Conservation (phyloP, 2,113 vertebrate genomes). For the Corvus hawaiiensis region DNA sequence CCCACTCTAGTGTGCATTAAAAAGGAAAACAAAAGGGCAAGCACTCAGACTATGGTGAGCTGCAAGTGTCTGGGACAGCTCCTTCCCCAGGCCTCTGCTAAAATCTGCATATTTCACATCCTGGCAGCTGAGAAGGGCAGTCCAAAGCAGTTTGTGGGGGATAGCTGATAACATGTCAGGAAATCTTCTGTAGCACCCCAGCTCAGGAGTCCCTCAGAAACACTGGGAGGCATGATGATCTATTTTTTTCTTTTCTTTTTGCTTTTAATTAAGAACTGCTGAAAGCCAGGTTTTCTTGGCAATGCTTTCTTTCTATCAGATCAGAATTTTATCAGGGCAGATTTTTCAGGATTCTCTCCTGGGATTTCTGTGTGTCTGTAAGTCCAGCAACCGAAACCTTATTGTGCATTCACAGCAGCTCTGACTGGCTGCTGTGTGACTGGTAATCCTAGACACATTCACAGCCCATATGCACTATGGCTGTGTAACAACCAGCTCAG, state of each 20-base stretch:
- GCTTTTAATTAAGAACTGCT: background rate
- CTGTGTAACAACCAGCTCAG: background rate
- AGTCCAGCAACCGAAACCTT: background rate
- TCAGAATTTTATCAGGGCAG: background rate
- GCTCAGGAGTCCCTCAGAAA: background rate
- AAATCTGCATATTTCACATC: background rate
- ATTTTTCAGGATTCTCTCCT: background rate
- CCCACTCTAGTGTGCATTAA: background rate
- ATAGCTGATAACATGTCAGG: background rate
- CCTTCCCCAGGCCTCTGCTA: background rate
- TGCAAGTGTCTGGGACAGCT: background rate
- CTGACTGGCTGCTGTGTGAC: background rate
- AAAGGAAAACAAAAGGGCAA: background rate
- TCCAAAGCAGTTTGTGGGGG: background rate
- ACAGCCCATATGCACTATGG: background rate
- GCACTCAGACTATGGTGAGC: background rate
- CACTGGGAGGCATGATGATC: background rate
- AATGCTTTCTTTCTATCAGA: background rate
- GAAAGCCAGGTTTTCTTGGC: background rate
- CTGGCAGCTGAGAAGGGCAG: background rate
- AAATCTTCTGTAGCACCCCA: background rate
- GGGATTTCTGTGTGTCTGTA: background rate
- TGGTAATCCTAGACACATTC: constrained; percentile 22
- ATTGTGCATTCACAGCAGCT: constrained; percentile 4
- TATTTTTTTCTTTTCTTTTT: background rate